phyloP scores from a whole-genome alignment of 64 coral and sea anemone genomes.

The Dendronephthya gigantea region DNA sequence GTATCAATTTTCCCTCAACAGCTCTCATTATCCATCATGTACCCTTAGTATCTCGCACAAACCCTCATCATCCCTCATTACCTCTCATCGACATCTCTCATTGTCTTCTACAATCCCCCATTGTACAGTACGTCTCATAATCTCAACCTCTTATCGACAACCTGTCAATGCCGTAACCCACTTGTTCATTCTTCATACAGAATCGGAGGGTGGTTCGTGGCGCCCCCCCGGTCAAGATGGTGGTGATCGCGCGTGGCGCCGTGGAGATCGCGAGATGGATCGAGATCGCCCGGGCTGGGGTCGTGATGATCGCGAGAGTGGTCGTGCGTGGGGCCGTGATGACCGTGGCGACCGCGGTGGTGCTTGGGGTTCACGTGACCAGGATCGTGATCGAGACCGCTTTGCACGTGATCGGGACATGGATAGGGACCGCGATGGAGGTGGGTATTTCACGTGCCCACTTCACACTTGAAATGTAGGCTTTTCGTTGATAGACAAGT shows the following conservation, averaged over 20 bases:
- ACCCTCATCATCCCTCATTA: too few relatives aligned
- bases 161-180: too few relatives aligned
- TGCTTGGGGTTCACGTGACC: conserved; percentile 14
- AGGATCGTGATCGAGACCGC: conserved; percentile 22
- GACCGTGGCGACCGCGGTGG: not conserved
- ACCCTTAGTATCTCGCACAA: too few relatives aligned
- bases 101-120: too few relatives aligned
- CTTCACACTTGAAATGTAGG: not conserved
- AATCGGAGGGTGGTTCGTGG: not conserved
- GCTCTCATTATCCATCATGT: too few relatives aligned
- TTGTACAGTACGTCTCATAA: too few relatives aligned
- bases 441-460: not conserved
- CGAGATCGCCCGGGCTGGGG: not conserved
- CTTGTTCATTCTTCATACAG: not conserved
- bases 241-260: not conserved
- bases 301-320: conserved; percentile 15
- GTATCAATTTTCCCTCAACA: too few relatives aligned
- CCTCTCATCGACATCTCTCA: too few relatives aligned
- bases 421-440: not conserved
- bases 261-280: conserved; percentile 19
- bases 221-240: not conserved
- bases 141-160: too few relatives aligned
- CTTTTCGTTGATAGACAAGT: not conserved
- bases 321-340: conserved; percentile 26
- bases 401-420: not conserved